These are phyloP conservation scores for Apodemia hepburni DNA, from an alignment of 2,888 invertebrate genomes.

Conservation along the genomic window DNA sequence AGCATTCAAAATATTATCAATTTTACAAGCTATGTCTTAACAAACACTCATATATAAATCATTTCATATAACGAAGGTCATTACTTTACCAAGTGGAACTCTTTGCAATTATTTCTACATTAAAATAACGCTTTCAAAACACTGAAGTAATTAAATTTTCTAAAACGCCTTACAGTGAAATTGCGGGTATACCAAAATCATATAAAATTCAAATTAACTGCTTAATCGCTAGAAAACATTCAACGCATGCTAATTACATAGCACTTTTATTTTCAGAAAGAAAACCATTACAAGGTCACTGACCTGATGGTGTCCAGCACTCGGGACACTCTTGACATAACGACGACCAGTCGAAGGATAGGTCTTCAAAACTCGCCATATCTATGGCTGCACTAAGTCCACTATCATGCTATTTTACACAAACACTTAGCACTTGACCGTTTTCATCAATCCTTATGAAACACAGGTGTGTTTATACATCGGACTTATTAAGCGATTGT, in stretches of 20 bases:
- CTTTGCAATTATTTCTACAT: conserved; percentile 1
- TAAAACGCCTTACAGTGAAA: not conserved
- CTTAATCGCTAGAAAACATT: not conserved
- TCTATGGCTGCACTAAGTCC: conserved; percentile 46
- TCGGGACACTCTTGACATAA: conserved; percentile 82
- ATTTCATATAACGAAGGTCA: conserved; percentile 8
- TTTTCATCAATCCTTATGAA: conserved; percentile 25
- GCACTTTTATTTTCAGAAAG: not conserved
- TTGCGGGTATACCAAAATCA: conserved; percentile 10
- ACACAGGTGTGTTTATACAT: conserved; percentile 22
- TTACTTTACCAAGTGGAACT: conserved; percentile 2
- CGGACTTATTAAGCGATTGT: conserved; percentile 35
- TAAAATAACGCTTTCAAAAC: not conserved
- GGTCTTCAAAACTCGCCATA: conserved; percentile 84
- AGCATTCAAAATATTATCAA: too few species aligned
- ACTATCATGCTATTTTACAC: conserved; percentile 54
- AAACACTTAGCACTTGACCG: conserved; percentile 43
- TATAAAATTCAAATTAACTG: conserved; percentile 12
- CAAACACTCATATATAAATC: not conserved
- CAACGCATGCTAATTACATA: not conserved
- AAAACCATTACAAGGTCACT: conserved; percentile 40
- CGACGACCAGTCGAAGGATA: conserved; percentile 83
- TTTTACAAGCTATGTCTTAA: not conserved
- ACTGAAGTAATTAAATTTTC: not conserved
- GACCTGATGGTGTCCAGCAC: conserved; percentile 83